Conservation (phyloP, 2,888 invertebrate genomes). For the Oxystoma pomonae region DNA sequence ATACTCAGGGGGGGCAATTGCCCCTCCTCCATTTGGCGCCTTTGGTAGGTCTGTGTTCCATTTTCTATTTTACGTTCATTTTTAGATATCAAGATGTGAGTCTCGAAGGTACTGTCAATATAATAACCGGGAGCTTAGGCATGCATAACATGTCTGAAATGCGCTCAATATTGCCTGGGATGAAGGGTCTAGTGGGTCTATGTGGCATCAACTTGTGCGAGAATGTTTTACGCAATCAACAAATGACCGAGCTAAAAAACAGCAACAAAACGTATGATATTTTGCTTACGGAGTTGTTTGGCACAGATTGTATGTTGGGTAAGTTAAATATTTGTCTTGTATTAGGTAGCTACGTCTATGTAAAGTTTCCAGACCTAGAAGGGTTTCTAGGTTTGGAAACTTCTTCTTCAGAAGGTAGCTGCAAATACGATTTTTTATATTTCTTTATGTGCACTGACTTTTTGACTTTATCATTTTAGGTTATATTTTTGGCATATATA, state of each 20-base stretch:
- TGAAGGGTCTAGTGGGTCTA: neutral
- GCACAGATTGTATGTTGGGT: slow-evolving; percentile 54
- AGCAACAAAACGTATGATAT: slow-evolving; percentile 36
- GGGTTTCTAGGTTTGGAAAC: no score
- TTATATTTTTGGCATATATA: no score
- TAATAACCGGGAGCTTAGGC: slow-evolving; percentile 28
- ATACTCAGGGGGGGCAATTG: no score
- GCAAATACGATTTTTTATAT: no score
- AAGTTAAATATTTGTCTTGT: no score
- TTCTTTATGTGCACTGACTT: no score
- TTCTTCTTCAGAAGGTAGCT: no score
- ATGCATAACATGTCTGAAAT: slow-evolving; percentile 14
- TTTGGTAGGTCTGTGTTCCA: no score
- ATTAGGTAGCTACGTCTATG: no score
- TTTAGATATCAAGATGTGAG: slow-evolving; percentile 32
- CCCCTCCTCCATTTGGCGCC: no score
- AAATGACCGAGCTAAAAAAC: slow-evolving; percentile 23
- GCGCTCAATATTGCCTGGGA: slow-evolving; percentile 1
- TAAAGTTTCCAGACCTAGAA: no score
- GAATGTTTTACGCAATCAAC: slow-evolving; percentile 27
- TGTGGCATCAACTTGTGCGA: slow-evolving; percentile 32
- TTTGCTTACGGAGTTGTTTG: slow-evolving; percentile 56
- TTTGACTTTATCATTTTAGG: no score
- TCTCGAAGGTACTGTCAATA: slow-evolving; percentile 28
- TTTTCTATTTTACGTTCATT: slow-evolving; percentile 9